Evolutionary conservation across 2,113 vertebrate genomes (phyloP), one percentile per base, ranked within the genome.

Genomic region (Pseudonaja textilis): DNA sequence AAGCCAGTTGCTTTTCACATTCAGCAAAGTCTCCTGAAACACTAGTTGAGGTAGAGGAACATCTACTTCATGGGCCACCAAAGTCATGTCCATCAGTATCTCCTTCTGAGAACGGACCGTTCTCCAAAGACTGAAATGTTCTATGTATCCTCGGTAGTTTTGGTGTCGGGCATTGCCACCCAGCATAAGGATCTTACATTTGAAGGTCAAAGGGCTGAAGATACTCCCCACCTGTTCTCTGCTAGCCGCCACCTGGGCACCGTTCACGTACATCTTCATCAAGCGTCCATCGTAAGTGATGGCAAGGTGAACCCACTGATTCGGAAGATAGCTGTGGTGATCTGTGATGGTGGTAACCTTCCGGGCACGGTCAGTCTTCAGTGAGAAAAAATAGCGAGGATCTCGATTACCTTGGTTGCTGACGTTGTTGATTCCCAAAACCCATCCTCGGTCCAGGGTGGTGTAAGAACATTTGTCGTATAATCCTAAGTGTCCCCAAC

Each of bases 381-480:
- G 98, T 85, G 99, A 99, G 97, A 99, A 99, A 97, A 99, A 99
- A 98, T 99, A 99, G 88, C 99, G 99, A n/a, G 99, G 99, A 94
- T 99, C 99, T 95, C 98, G 98, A 95, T 98, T 99, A 94, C 98
- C 98, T 93, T 99, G 98, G 96, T 99, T 99, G 91, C 98, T 98
- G 96, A 99, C 94, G 88, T 99, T 98, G 97, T 98, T 98, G 97
- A 99, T 99, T 90, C 99, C 99, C 96, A 99, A 97, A 95, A 99
- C 97, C 99, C 99, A 99, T 96, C 99, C 99, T 95, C 99, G 98
- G 97, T 99, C 99, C 91, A 98, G 98, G 81, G 99, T 99, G 96
- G 98, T 98, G 94, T 99, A 99, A 98, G 99, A 99, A 97, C 99
- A 99, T 97, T 99, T 99, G 98, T 99, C 99, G 95, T 99, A 99